phyloP scores from a whole-genome alignment of 2,888 invertebrate genomes.

The Miltochrista miniata region DNA sequence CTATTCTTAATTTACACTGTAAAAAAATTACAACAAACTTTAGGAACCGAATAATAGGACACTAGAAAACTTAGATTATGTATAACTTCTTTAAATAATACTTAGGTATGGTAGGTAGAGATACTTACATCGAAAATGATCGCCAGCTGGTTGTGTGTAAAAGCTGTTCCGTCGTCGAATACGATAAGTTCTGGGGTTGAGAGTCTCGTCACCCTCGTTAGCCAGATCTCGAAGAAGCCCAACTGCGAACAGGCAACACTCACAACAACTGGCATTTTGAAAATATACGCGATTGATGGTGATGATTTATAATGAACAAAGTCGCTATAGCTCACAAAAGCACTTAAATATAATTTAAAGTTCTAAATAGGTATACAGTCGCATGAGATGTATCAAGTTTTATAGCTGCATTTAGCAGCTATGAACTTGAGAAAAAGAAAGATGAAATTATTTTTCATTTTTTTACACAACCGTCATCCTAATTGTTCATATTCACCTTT shows the following conservation, averaged over 20 bases:
- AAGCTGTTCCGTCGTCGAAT: conserved; percentile 94
- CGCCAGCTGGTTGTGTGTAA: conserved; percentile 92
- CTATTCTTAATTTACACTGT: too few relatives aligned
- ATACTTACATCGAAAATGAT: conserved; percentile 90
- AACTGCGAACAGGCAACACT: conserved; percentile 54
- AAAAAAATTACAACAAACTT: too few relatives aligned
- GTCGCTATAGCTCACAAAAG: not conserved
- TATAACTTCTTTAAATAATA: too few relatives aligned
- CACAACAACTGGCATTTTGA: conserved; percentile 21
- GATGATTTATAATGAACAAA: conserved; percentile 7
- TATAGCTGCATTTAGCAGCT: too few relatives aligned
- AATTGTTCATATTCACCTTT: too few relatives aligned
- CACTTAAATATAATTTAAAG: not conserved
- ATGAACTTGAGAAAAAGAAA: too few relatives aligned
- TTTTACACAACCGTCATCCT: too few relatives aligned
- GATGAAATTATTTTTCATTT: too few relatives aligned
- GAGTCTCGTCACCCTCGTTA: conserved; percentile 92
- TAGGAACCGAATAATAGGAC: too few relatives aligned
- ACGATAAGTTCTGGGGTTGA: conserved; percentile 90
- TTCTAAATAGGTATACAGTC: not conserved
- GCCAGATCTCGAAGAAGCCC: conserved; percentile 98
- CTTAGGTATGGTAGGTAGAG: too few relatives aligned
- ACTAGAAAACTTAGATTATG: too few relatives aligned
- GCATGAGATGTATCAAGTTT: not conserved
- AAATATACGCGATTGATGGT: conserved; percentile 8